Base-by-base conservation (phyloP, 2,113 vertebrate species). In the Lota lota region DNA sequence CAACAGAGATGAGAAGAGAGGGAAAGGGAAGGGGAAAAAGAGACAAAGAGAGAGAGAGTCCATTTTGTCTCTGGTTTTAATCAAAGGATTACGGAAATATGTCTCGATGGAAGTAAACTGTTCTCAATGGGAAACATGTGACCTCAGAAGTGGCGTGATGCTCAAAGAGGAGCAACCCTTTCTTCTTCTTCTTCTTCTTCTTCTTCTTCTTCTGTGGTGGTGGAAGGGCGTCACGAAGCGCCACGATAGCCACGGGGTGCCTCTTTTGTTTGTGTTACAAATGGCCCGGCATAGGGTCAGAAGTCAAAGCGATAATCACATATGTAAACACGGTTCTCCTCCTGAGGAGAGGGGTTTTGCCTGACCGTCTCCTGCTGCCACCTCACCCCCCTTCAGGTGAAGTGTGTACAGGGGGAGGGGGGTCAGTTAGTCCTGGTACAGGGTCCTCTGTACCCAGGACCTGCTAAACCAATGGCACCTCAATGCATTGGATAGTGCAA, bases 91-190 rank as follows among this genome's bases (percentile, higher is more conserved):
- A 87, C 68, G 77, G 87, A 90, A 92, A 91, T 90, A 88, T 85
- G 88, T 87, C 82, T 84, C 61, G 78, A 85, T 89, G 85, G 86
- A 88, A 83, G 83, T 90, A 85, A 91, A 91, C 81, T 84, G 83
- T 77, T 87, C 80, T 86, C 79, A 90, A 91, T 90, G 77, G 83
- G 86, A 91, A 92, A 85, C 87, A 90, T 88, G 89, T 91, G 90
- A 90, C 77, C 78, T 74, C 66, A 66, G 40, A 82, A 82, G 83
- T 83, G 68, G 83, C 73, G 67, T 73, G 75, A 70, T 68, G 76
- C 80, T 87, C 63, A 67, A 66, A 77, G 74, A 75, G 75, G 69
- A 72, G 74, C 68, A 59, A n/a, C 69, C 78, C 64, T 70, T 80
- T 77, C 64, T 57, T 69, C 74, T 11, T 47, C 40, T 11, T 47